Evolutionary conservation across 2,888 invertebrate genomes (phyloP).

Genomic region (Mythimna vitellina): DNA sequence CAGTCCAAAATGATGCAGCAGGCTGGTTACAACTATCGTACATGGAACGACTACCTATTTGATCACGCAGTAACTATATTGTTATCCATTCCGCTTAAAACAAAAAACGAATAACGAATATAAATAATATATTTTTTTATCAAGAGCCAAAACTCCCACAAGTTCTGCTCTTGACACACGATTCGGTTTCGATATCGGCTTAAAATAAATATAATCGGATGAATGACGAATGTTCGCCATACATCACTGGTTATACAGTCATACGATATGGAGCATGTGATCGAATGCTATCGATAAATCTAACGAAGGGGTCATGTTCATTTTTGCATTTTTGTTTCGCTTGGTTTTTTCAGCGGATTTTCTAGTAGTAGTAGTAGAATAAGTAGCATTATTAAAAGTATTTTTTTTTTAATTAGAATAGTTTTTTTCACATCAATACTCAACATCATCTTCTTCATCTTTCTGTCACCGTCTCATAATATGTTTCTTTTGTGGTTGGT

Average conservation of each 20-base stretch:
- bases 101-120: neutral
- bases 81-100: neutral
- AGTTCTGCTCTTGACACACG: conserved; percentile 41
- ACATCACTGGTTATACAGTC: conserved; percentile 55
- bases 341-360: neutral
- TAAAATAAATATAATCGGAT: conserved; percentile 57
- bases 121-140: neutral
- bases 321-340: conserved; percentile 9
- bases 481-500: too few species aligned
- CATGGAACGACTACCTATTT: neutral
- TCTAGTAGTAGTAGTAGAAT: too few species aligned
- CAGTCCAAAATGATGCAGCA: too few species aligned
- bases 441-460: too few species aligned
- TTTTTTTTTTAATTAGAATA: neutral
- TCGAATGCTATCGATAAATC: conserved; percentile 55
- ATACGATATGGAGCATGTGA: conserved; percentile 53
- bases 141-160: conserved; percentile 5
- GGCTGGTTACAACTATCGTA: neutral
- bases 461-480: too few species aligned
- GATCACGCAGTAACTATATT: too few species aligned
- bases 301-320: conserved; percentile 19
- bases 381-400: neutral
- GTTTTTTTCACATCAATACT: neutral
- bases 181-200: conserved; percentile 40
- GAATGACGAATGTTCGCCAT: conserved; percentile 54